phyloP scores from a whole-genome alignment of 2,113 vertebrate species.

The Catharus minimus region DNA sequence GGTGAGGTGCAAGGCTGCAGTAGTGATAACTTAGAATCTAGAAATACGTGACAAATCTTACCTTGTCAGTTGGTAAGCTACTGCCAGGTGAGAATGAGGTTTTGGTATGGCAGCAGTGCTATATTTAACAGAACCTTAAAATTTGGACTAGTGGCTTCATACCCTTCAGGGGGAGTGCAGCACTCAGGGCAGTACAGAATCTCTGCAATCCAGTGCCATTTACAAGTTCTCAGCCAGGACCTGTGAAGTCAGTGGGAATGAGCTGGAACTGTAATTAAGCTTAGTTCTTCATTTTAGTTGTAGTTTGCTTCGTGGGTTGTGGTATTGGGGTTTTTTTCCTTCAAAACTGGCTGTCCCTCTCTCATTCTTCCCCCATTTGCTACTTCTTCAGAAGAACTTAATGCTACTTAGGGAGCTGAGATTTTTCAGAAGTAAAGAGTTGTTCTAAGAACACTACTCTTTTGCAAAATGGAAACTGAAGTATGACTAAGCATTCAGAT shows the following conservation, averaged over 20 bases:
- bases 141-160: not conserved
- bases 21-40: not conserved
- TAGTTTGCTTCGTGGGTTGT: not conserved
- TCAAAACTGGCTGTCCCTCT: not conserved
- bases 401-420: not conserved
- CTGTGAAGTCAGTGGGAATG: not conserved
- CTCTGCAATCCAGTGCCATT: not conserved
- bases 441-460: not conserved
- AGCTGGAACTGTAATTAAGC: not conserved
- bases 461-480: not conserved
- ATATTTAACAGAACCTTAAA: not conserved
- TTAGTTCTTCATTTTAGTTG: not conserved
- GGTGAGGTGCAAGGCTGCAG: not conserved
- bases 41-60: not conserved
- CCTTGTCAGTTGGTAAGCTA: not conserved
- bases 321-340: not conserved
- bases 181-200: not conserved
- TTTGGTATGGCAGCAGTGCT: not conserved
- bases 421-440: not conserved
- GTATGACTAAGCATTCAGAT: not conserved
- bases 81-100: not conserved
- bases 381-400: not conserved
- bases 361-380: not conserved
- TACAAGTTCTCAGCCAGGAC: not conserved
- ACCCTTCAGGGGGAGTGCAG: not conserved